phyloP scores from a whole-genome alignment of 2,888 invertebrate genomes.

The Napeogenes sylphis region DNA sequence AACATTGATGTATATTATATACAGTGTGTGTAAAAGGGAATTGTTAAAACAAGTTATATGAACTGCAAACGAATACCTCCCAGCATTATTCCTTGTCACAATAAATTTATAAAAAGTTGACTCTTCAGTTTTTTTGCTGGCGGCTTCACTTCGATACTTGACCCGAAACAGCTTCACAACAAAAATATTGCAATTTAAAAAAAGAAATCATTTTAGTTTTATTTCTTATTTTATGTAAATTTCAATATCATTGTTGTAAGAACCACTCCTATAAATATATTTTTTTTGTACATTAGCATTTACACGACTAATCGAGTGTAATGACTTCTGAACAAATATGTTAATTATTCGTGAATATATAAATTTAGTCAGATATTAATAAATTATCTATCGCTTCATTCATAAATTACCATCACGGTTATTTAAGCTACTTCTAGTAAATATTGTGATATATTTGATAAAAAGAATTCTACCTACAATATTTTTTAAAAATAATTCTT shows the following conservation, averaged over 20 bases:
- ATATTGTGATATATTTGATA: background rate
- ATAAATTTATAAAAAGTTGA: constrained; percentile 2
- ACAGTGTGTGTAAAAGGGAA: background rate
- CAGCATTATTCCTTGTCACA: constrained; percentile 1
- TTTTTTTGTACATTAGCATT: constrained; percentile 23
- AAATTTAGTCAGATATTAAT: background rate
- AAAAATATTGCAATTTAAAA: constrained; percentile 13
- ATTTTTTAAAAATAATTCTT: background rate
- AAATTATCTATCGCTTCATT: background rate
- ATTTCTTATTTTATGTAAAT: constrained; percentile 10
- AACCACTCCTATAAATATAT: background rate
- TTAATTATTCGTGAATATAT: constrained; percentile 16
- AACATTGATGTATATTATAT: too few relatives aligned
- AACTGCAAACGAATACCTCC: constrained; percentile 1
- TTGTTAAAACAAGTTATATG: constrained; percentile 2
- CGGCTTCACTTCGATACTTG: constrained; percentile 2
- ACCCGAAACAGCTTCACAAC: background rate
- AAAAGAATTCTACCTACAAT: too few relatives aligned
- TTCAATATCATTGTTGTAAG: constrained; percentile 11
- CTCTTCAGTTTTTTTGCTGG: constrained; percentile 3
- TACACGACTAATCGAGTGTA: constrained; percentile 26
- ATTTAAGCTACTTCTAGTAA: background rate
- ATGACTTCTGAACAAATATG: constrained; percentile 25
- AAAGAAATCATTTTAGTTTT: constrained; percentile 14
- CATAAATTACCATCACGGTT: background rate